Conservation (phyloP, 2,797 vertebrate genomes). For the Lateolabrax maculatus region DNA sequence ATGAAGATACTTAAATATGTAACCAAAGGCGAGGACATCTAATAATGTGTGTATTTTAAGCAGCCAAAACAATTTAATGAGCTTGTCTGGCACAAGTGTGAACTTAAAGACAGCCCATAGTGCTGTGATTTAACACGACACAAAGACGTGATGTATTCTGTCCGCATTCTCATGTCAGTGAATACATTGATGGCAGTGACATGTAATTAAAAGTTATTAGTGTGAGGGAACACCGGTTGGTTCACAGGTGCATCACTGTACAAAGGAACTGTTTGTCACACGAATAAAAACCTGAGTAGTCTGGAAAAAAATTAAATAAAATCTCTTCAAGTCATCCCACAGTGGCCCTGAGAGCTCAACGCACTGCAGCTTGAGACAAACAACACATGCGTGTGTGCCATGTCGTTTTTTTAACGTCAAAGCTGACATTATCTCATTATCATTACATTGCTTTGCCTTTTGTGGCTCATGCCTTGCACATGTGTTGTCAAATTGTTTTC, state of each 20-base stretch:
- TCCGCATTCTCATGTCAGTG: not conserved
- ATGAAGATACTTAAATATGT: not conserved
- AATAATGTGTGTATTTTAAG: not conserved
- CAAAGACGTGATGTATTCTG: not conserved
- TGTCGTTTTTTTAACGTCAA: too few species aligned
- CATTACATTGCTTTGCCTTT: too few species aligned
- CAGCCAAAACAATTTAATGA: too few species aligned
- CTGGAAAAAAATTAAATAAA: not conserved
- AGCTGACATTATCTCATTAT: too few species aligned
- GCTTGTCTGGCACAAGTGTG: not conserved
- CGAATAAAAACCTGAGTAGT: not conserved
- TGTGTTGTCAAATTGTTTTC: too few species aligned
- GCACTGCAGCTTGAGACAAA: too few species aligned
- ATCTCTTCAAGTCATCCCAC: not conserved
- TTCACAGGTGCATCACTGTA: slow-evolving; percentile 12
- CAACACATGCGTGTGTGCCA: too few species aligned
- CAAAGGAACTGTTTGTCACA: slow-evolving; percentile 15
- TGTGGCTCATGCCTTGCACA: too few species aligned
- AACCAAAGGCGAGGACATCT: not conserved
- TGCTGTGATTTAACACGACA: not conserved
- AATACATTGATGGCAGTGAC: not conserved
- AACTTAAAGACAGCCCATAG: not conserved
- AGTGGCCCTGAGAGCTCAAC: too few species aligned
- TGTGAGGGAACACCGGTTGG: not conserved
- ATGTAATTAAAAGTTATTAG: not conserved